phyloP scores from a whole-genome alignment of 2,797 vertebrate species.

The Premnoplex brunnescens region DNA sequence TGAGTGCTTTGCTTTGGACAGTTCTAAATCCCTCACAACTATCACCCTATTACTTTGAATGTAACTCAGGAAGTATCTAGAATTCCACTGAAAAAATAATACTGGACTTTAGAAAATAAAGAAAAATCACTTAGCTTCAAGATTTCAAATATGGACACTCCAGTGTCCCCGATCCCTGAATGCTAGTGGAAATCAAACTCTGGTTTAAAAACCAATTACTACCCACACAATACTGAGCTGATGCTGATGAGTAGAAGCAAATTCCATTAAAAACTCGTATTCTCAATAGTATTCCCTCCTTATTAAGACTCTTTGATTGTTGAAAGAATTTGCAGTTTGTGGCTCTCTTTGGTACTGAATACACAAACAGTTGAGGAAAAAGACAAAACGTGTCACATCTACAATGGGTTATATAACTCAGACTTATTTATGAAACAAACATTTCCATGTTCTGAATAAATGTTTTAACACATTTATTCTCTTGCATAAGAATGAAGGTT shows the following conservation, averaged over 20 bases:
- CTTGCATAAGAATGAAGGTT: neutral
- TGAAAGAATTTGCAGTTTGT: constrained; percentile 2
- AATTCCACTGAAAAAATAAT: neutral
- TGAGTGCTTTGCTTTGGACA: neutral
- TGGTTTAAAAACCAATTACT: neutral
- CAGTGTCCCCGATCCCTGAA: neutral
- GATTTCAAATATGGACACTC: neutral
- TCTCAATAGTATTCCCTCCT: neutral
- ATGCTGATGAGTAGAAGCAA: neutral
- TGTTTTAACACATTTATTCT: neutral
- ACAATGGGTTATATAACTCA: neutral
- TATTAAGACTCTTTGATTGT: neutral
- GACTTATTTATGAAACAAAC: neutral
- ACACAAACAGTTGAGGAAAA: neutral
- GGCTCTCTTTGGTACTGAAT: neutral
- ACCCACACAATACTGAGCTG: neutral
- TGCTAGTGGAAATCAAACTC: neutral
- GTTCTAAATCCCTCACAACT: neutral
- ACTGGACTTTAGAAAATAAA: neutral
- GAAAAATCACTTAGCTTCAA: neutral
- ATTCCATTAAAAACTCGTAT: neutral
- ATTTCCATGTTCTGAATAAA: neutral
- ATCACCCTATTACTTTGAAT: neutral
- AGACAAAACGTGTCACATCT: neutral
- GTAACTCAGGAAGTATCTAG: neutral